phyloP scores from a whole-genome alignment of 2,888 invertebrate species.

The Mesorhabditis spiculigera region DNA sequence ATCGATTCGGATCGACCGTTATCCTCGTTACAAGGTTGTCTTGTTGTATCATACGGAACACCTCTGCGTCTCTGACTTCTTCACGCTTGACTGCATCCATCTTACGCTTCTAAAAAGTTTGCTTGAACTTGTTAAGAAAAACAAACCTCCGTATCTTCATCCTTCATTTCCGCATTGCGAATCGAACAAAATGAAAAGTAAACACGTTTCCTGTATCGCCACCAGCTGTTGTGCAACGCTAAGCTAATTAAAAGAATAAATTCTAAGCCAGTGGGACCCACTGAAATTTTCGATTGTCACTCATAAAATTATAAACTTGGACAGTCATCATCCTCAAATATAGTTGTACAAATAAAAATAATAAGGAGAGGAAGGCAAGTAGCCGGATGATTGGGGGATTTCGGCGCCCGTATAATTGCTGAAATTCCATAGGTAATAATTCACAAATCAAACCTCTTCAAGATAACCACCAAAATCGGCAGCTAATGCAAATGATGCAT shows the following conservation, averaged over 20 bases:
- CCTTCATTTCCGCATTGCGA: constrained; percentile 35
- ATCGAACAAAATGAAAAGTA: constrained; percentile 57
- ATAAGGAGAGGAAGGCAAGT: constrained; percentile 52
- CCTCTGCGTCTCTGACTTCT: constrained; percentile 4
- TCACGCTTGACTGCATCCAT: background rate
- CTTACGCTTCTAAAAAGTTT: constrained; percentile 1
- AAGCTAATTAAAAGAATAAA: constrained; percentile 27
- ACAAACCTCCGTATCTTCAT: constrained; percentile 23
- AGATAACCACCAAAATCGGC: constrained; percentile 57
- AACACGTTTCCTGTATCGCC: constrained; percentile 56
- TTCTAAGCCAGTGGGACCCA: constrained; percentile 16
- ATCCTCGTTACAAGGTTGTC: background rate
- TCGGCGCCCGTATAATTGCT: constrained; percentile 29
- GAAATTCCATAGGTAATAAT: constrained; percentile 25
- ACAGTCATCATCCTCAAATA: constrained; percentile 53
- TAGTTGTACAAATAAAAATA: constrained; percentile 53
- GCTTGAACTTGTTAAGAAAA: background rate
- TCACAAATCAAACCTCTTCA: constrained; percentile 33
- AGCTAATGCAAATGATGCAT: constrained; percentile 53
- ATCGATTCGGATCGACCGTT: background rate
- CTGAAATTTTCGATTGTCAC: constrained; percentile 50
- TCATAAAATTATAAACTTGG: constrained; percentile 55
- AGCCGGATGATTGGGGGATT: constrained; percentile 54
- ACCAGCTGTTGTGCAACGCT: constrained; percentile 50
- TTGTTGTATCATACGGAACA: background rate